Evolutionary conservation across 2,888 invertebrate species (phyloP).

Genomic region (Epinotia brunnichana): DNA sequence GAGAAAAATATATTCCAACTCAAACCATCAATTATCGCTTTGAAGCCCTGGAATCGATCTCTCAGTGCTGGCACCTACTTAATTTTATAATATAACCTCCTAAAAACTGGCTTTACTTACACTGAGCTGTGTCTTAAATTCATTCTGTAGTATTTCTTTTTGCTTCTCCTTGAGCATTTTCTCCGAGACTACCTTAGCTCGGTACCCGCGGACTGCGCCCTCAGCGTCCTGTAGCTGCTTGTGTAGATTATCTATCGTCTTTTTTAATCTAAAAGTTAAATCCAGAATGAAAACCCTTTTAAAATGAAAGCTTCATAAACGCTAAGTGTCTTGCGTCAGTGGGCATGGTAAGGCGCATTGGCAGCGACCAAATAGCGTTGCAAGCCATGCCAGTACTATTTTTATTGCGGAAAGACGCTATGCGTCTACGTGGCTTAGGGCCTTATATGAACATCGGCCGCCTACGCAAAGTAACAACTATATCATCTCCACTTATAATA

Average conservation of each 20-base stretch:
- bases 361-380: background rate
- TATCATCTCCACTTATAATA: too few species aligned
- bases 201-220: constrained; percentile 69
- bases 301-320: background rate
- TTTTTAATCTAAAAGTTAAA: constrained; percentile 65
- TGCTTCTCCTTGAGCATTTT: constrained; percentile 75
- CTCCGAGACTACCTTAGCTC: constrained; percentile 77
- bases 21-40: too few species aligned
- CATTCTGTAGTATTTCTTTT: constrained; percentile 70
- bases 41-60: too few species aligned
- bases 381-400: too few species aligned
- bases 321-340: background rate
- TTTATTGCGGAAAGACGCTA: too few species aligned
- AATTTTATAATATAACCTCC: background rate
- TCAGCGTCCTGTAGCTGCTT: constrained; percentile 78
- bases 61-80: too few species aligned
- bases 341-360: background rate
- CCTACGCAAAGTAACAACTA: background rate
- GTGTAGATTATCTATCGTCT: constrained; percentile 72
- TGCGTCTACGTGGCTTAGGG: too few species aligned
- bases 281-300: too few species aligned
- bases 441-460: too few species aligned
- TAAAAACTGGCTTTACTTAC: constrained; percentile 56
- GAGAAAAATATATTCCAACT: too few species aligned
- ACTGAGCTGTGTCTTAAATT: constrained; percentile 68